Evolutionary conservation across 2,797 vertebrate genomes (phyloP), one percentile per base, ranked within the genome.

Genomic region (Halcyon chelicuti): DNA sequence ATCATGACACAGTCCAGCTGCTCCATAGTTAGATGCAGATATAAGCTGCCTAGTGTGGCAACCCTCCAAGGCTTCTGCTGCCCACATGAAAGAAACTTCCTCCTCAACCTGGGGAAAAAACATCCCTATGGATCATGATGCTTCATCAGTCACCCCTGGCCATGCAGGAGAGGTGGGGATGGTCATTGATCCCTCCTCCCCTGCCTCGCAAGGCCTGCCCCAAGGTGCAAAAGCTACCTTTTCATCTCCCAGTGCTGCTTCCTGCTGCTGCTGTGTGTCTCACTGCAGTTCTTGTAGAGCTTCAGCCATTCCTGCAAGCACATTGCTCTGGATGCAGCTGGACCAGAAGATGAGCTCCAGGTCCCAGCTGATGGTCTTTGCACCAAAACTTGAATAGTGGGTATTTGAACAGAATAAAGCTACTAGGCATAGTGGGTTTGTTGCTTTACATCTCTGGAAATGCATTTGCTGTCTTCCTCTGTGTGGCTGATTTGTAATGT

Each of bases 271-370:
- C 16, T 25, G 0, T 29, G 7, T 18, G 31, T 25, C 26, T 33
- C 55, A 12, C 25, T 18, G 0, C 22, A 26, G 26, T 20, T 19
- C 8, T 65, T 4, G 2, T 2, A 21, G 9, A 20, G 19, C 17
- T 49, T 26, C 1, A 0, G 6, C 23, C 67, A 23, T 12, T 26
- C 25, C 46, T 26, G 6, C 17, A 35, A 35, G 31, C 35, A 14
- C 35, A 10, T 20, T 49, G 42, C 25, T 70, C 42, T 25, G 18
- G 42, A 17, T 63, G 28, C 37, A 84, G 39, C 37, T 37, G 51
- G 40, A 12, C 39, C 13, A 12, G 28, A 10, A 26, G 37, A 9
- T 29, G 37, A 51, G 35, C 26, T 26, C 37, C 31, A 14, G 26
- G 23, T 8, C 35, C 51, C 3, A 7, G 29, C 19, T 51, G 57